Evolutionary conservation across 92 coral and sea anemone species (phyloP).

Genomic region (Actinernus sp.): DNA sequence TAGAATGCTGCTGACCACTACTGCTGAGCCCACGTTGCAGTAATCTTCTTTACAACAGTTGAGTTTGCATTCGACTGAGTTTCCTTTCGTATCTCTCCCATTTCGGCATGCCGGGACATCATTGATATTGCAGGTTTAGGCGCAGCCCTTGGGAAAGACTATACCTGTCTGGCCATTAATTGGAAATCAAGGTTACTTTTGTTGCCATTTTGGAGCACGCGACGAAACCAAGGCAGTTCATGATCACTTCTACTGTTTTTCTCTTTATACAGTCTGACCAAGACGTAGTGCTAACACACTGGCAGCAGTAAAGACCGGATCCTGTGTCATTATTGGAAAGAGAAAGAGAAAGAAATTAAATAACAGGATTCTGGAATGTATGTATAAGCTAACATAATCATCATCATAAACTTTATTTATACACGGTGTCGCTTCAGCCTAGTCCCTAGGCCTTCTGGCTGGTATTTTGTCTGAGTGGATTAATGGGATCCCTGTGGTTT

Average conservation of each 20-base stretch:
- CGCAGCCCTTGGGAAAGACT: not conserved
- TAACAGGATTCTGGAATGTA: too few relatives aligned
- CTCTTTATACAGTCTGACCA: not conserved
- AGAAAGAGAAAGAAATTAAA: too few relatives aligned
- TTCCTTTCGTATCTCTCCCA: not conserved
- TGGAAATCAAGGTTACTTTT: not conserved
- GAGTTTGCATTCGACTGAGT: not conserved
- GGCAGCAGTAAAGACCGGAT: slow-evolving; percentile 1
- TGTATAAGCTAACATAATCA: too few relatives aligned
- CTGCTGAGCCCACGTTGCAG: slow-evolving; percentile 1
- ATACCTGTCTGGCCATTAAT: not conserved
- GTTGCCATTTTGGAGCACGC: not conserved
- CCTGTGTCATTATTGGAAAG: too few relatives aligned
- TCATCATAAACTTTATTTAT: too few relatives aligned
- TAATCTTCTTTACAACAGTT: not conserved
- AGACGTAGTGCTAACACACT: not conserved
- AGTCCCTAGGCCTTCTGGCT: too few relatives aligned
- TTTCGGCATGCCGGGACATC: not conserved
- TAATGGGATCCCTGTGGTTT: too few relatives aligned
- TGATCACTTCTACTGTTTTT: not conserved
- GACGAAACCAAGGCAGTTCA: not conserved
- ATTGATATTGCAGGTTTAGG: not conserved
- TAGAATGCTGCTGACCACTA: not conserved
- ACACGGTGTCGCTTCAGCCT: too few relatives aligned
- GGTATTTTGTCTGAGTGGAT: too few relatives aligned